phyloP scores from a whole-genome alignment of 2,888 invertebrate genomes.

The Melanostoma mellinum region DNA sequence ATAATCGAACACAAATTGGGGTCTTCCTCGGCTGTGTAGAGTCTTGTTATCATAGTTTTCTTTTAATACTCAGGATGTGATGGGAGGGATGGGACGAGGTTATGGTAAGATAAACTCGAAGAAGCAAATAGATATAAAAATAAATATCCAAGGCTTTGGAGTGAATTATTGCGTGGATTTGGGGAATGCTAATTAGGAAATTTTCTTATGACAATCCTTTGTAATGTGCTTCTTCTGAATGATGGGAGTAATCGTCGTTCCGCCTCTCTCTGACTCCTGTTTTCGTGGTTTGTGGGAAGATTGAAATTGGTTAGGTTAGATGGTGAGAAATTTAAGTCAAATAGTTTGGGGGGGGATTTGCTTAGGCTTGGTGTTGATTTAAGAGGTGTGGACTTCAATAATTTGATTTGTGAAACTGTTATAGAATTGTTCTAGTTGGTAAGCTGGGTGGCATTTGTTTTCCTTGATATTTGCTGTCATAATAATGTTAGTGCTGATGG shows the following conservation, averaged over 20 bases:
- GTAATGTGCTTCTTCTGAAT: conserved; percentile 2
- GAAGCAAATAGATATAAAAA: conserved; percentile 16
- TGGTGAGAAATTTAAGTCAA: conserved; percentile 19
- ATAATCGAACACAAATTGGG: conserved; percentile 80
- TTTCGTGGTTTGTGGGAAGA: background rate
- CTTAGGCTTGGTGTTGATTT: conserved; percentile 23
- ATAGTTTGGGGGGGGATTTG: background rate
- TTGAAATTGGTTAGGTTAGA: background rate
- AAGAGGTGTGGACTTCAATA: conserved; percentile 22
- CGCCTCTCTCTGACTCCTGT: background rate
- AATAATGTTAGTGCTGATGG: conserved; percentile 47
- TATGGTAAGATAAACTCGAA: background rate
- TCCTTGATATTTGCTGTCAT: conserved; percentile 61
- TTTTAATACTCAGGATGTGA: conserved; percentile 5
- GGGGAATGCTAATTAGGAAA: conserved; percentile 52
- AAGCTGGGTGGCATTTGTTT: conserved; percentile 50
- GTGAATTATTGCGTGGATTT: conserved; percentile 32
- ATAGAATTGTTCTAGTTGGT: conserved; percentile 55
- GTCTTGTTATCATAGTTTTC: conserved; percentile 80
- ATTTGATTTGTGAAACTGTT: conserved; percentile 58
- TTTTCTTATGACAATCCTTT: conserved; percentile 52
- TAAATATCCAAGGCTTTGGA: conserved; percentile 52
- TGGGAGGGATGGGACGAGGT: conserved; percentile 2
- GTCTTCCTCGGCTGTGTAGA: conserved; percentile 81
- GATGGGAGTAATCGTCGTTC: conserved; percentile 15